These are phyloP conservation scores for Catagonus wagneri DNA, from an alignment of 2,113 vertebrate species.

Conservation along the genomic window DNA sequence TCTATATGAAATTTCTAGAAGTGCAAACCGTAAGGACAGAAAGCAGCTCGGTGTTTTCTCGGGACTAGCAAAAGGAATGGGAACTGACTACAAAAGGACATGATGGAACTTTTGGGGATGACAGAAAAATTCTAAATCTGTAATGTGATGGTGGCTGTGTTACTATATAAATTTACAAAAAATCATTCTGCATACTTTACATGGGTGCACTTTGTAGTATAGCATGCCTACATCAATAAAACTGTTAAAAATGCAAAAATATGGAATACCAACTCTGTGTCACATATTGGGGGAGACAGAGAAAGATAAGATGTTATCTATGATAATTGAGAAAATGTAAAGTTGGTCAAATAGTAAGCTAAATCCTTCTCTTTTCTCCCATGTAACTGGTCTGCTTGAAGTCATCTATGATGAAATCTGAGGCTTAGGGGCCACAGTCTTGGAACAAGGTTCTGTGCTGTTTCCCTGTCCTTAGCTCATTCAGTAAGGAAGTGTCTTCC, in stretches of 20 bases:
- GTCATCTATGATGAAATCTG: background rate
- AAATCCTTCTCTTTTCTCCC: background rate
- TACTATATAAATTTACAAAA: background rate
- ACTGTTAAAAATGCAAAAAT: background rate
- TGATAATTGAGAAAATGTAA: background rate
- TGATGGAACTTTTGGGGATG: background rate
- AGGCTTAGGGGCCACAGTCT: background rate
- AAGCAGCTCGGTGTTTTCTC: background rate
- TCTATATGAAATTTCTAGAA: slow-evolving; percentile 18
- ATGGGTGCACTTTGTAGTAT: background rate
- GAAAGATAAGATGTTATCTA: background rate
- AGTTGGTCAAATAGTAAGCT: background rate
- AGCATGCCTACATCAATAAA: background rate
- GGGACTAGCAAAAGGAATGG: too few relatives aligned
- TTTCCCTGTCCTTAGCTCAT: background rate
- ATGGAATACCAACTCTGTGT: background rate
- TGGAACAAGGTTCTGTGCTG: background rate
- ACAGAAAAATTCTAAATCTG: background rate
- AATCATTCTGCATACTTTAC: slow-evolving; percentile 29
- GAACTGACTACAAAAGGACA: background rate
- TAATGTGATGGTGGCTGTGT: background rate
- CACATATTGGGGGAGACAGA: background rate
- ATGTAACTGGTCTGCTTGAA: background rate
- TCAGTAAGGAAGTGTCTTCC: background rate
- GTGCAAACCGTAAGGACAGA: background rate